Base-by-base conservation (phyloP, 2,113 vertebrate genomes). In the Thermophis baileyi region DNA sequence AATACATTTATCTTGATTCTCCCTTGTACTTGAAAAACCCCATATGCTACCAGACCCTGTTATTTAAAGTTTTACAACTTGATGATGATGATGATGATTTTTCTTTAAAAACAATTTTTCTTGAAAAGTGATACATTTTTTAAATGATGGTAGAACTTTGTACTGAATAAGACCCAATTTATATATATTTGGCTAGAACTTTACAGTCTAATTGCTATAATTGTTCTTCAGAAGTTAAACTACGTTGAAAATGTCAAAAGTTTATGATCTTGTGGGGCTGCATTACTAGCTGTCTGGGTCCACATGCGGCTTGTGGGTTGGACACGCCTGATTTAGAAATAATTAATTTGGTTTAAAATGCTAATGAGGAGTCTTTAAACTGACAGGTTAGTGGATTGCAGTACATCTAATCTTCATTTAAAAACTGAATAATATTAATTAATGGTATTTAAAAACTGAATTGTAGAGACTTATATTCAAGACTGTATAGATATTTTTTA, bases 261-360 rank as follows among this genome's bases (percentile, higher is more conserved):
- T 63, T 63, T 63, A 63, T n/a, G 1, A n/a, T 16, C 30, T 63
- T 63, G 30, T 63, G 30, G 8, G 60, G 11, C 4, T n/a, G 10
- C 27, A 63, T 63, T 63, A 63, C 60, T 57, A 57, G 24, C 54
- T 63, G 9, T 30, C 57, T 11, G 4, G 57, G 57, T 63, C 57
- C 57, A 63, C 30, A 63, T 63, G 11, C 0, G 4, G 30, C 4
- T 63, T 69, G 60, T 69, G 51, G 50, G 94, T 96, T 97, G 97
- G 94, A 95, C 97, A 96, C 96, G 92, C 89, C 94, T 18, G 27
- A 95, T 95, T 97, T 95, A 96, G 96, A 97, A 94, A 24, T 85
- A 60, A 14, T 90, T 89, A 55, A 16, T 35, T 74, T 51, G 35
- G 40, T 47, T 47, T 49, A 60, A 49, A 89, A 4, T 95, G 95